phyloP scores from a whole-genome alignment of 2,797 vertebrate genomes.

The Babyrousa celebensis region DNA sequence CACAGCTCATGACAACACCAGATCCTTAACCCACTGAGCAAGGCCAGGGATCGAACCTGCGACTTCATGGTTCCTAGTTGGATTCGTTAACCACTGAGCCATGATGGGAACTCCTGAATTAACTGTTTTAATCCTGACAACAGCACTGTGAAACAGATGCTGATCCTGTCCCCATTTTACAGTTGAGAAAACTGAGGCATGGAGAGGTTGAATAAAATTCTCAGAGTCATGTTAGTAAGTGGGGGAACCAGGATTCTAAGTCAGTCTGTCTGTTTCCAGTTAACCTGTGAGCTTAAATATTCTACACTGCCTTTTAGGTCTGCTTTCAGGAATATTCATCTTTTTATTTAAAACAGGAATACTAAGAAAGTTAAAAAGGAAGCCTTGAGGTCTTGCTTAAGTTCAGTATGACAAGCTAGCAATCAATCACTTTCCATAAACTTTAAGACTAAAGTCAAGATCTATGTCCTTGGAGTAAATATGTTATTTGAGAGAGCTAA shows the following conservation, averaged over 20 bases:
- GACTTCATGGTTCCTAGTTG: too few species aligned
- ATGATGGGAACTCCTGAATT: background rate
- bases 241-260: background rate
- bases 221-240: background rate
- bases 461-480: background rate
- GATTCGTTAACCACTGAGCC: too few species aligned
- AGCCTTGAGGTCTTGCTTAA: background rate
- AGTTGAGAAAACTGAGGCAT: background rate
- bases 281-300: background rate
- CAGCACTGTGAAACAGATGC: background rate
- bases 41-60: too few species aligned
- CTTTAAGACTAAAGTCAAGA: background rate
- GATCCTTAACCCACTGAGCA: too few species aligned
- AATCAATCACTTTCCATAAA: background rate
- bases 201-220: background rate
- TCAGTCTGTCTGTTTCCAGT: background rate
- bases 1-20: too few species aligned
- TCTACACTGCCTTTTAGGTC: background rate
- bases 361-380: background rate
- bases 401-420: background rate
- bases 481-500: background rate
- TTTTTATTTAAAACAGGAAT: background rate
- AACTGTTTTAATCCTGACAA: conserved; percentile 21
- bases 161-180: background rate
- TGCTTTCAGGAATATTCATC: background rate